phyloP scores from a whole-genome alignment of 2,888 invertebrate species.

The Monopis laevigella region DNA sequence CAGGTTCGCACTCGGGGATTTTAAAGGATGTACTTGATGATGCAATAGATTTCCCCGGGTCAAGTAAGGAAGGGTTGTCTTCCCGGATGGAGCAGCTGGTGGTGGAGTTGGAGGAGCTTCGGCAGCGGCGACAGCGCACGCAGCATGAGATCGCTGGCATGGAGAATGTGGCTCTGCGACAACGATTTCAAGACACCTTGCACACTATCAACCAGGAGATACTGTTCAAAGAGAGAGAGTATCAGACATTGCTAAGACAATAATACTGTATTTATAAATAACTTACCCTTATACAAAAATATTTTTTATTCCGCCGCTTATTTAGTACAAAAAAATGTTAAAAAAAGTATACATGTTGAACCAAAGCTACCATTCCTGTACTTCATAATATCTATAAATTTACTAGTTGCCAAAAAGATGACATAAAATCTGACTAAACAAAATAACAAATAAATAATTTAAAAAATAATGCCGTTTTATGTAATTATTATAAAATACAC shows the following conservation, averaged over 20 bases:
- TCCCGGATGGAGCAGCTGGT: slow-evolving; percentile 76
- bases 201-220: slow-evolving; percentile 84
- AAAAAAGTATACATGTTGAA: background rate
- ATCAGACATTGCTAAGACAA: slow-evolving; percentile 42
- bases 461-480: too few relatives aligned
- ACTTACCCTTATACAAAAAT: background rate
- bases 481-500: too few relatives aligned
- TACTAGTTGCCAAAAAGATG: too few relatives aligned
- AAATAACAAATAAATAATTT: too few relatives aligned
- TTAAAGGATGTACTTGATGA: slow-evolving; percentile 36
- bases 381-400: too few relatives aligned
- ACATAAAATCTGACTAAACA: too few relatives aligned
- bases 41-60: slow-evolving; percentile 38
- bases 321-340: background rate
- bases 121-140: slow-evolving; percentile 77
- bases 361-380: background rate
- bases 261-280: too few relatives aligned
- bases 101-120: slow-evolving; percentile 78
- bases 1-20: background rate
- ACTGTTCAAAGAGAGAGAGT: slow-evolving; percentile 79
- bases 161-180: slow-evolving; percentile 83
- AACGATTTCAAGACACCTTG: slow-evolving; percentile 83
- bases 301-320: background rate
- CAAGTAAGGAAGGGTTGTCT: slow-evolving; percentile 60
- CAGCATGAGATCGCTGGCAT: slow-evolving; percentile 86